A percentile compares a stretch with the other conserved stretches of the same genome.
Evolutionary conservation across 2,113 vertebrate genomes (phyloP).

Genomic region (Vidua chalybeata): DNA sequence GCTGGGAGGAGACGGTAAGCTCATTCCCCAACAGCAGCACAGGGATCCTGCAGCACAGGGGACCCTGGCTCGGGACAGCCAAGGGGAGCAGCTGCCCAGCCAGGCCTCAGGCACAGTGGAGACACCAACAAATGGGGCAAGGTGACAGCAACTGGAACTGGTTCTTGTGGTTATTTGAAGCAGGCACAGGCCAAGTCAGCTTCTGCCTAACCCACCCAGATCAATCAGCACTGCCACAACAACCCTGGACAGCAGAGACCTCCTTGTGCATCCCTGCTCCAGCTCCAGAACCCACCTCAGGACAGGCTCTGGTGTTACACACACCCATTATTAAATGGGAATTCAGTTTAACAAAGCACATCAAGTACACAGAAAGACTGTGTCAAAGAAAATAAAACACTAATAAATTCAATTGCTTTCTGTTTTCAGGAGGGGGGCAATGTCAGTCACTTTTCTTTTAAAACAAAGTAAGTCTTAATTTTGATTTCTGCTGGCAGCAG

Average conservation of each 20-base stretch:
- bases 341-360: constrained; percentile 77
- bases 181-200: neutral
- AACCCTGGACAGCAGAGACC: constrained; percentile 17
- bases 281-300: constrained; percentile 39
- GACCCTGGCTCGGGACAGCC: fast-evolving
- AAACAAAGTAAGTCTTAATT: constrained; percentile 64
- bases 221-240: constrained; percentile 1
- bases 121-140: neutral
- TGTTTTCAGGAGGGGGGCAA: constrained; percentile 56
- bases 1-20: neutral
- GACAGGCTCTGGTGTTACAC: constrained; percentile 45
- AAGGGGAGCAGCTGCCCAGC: neutral
- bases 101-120: neutral
- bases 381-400: constrained; percentile 78
- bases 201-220: neutral
- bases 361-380: constrained; percentile 70
- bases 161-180: neutral
- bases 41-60: neutral
- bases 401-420: constrained; percentile 76
- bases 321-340: constrained; percentile 71
- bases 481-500: neutral
- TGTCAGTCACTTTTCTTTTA: constrained; percentile 69
- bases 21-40: fast-evolving
- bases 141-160: neutral
- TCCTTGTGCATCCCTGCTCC: neutral